phyloP scores from a whole-genome alignment of 2,113 vertebrate species.

The Chascanopsetta lugubris region DNA sequence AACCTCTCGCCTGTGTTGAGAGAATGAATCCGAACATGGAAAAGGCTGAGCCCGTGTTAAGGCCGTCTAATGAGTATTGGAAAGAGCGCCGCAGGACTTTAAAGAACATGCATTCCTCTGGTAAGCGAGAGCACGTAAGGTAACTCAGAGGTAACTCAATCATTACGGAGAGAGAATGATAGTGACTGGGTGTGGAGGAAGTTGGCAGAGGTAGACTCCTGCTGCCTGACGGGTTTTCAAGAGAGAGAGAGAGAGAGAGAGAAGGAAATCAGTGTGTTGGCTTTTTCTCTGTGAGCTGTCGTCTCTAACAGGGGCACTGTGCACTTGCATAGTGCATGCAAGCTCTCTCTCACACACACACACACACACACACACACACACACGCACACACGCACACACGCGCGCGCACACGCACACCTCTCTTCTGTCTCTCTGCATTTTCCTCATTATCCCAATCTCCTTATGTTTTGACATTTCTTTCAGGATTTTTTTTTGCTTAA shows the following conservation, averaged over 20 bases:
- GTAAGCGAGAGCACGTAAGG: neutral
- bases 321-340: neutral
- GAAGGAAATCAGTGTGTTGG: constrained; percentile 2
- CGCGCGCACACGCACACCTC: neutral
- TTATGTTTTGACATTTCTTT: no score
- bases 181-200: neutral
- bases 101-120: neutral
- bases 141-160: constrained; percentile 4
- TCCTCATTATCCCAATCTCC: neutral
- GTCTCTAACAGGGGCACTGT: neutral
- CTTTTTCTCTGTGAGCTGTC: constrained; percentile 13
- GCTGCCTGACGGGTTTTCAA: constrained; percentile 11
- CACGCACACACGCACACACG: neutral
- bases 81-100: no score
- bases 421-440: neutral
- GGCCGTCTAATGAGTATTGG: no score
- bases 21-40: no score
- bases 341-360: no score
- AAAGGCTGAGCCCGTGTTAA: no score
- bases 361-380: no score
- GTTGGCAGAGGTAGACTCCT: constrained; percentile 8
- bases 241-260: constrained; percentile 18
- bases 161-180: neutral
- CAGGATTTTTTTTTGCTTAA: no score
- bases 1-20: no score